Evolutionary conservation across 2,113 vertebrate genomes (phyloP), one percentile per base, ranked within the genome.

Genomic region (Pseudorhombus dupliciocellatus): DNA sequence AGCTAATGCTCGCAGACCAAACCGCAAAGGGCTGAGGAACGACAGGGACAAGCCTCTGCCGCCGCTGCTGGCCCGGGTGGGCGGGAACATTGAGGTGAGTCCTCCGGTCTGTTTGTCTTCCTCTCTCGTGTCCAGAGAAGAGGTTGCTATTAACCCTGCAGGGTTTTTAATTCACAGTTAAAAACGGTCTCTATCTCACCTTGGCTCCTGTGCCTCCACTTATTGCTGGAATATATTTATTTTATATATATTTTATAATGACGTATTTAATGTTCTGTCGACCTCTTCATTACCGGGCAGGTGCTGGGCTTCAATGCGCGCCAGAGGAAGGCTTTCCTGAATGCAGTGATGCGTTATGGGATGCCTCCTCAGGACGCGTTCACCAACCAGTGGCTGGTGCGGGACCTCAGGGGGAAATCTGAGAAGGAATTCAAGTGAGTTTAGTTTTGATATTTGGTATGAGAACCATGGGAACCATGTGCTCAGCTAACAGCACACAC

Each of bases 311-410:
- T 99, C 90, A 99, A 99, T 3, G 96, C 97, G 28, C 95, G 98
- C 7, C 98, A 99, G 88, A 93, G 98, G 83, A 99, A 99, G 89
- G 98, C 98, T 24, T 99, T 99, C 93, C 93, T 99, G 80, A 99
- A 99, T 66, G 98, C 97, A 22, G 98, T 99, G 85, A 98, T 99
- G 97, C 96, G 98, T 75, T 99, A 99, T 48, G 98, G 98, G 75
- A 99, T 99, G 98, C 98, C 98, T 16, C 98, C 98, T 26, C 97
- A 99, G 92, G 98, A 99, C 87, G 97, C 97, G 48, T 99, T 99
- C 73, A 99, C 97, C 78, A 98, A 97, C 55, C 97, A 99, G 84
- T 99, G 98, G 98, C 95, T 99, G 59, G 98, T 99, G 79, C 90
- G 98, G 52, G 97, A 99, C 86, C 94, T 99, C 25, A 94, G 97